Base-by-base conservation (phyloP, 1,140 invertebrate species). In the Agrilus planipennis region DNA sequence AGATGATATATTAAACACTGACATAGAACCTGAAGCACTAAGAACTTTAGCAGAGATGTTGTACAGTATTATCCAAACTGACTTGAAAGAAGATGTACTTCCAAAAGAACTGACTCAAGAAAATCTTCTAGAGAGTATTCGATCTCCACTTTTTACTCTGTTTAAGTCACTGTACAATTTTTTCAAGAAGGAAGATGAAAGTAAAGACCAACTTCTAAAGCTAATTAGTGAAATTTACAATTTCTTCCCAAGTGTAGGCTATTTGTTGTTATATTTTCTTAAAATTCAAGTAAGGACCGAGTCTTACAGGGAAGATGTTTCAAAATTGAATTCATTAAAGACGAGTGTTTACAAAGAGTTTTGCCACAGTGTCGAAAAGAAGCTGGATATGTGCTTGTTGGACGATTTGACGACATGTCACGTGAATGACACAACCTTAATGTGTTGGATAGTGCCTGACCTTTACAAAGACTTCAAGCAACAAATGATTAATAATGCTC, bases 381-480 rank as follows among this genome's bases (percentile, higher is more conserved):
- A 89, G 66, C 55, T 84, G 46, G 81, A 81, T 44, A 70, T 72
- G 12, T 84, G 80, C 66, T 67, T 91, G 46, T 71, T 84, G 20
- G 67, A 73, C 45, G 87, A 91, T 70, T 72, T 92, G 46, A 79
- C 79, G 63, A 75, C 81, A 59, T 89, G 90, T 58, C 87, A 91
- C 61, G 81, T 90, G 58, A 81, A 83, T 61, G 89, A 90, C 69
- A 77, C 87, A 16, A 73, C 79, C 50, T 71, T 93, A 53, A 77
- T 94, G 54, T 84, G 88, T 52, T 95, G 81, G 73, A 66, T 97
- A 34, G 75, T 94, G 61, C 88, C 90, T 28, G 88, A 92, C 57
- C 73, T 95, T 31, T 97, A 89, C 59, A 79, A 78, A 58, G 85
- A 88, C 64, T 95, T 93, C 63, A 82, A 88, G 55, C 79, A 80